Evolutionary conservation across 2,797 vertebrate species (phyloP).

Genomic region (Sebastiscus tertius): DNA sequence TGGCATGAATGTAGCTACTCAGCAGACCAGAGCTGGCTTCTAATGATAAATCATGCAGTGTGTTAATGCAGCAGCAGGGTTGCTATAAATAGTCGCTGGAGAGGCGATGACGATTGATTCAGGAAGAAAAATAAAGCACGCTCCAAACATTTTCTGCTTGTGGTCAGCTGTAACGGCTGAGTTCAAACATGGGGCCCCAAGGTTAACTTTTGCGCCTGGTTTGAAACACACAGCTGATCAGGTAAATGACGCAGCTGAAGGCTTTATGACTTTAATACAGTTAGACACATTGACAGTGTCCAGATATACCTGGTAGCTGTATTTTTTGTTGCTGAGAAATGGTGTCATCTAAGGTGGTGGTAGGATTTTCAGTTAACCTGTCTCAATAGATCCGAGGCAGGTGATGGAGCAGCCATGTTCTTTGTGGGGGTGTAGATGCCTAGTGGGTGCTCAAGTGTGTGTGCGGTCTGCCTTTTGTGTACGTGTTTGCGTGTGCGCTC

Average conservation of each 20-base stretch:
- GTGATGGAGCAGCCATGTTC: conserved; percentile 38
- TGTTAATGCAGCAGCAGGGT: conserved; percentile 70
- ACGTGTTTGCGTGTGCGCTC: conserved; percentile 53
- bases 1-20: conserved; percentile 75
- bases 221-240: conserved; percentile 36
- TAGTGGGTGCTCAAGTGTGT: conserved; percentile 45
- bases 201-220: conserved; percentile 11
- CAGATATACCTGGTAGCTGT: background rate
- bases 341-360: background rate
- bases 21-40: conserved; percentile 72
- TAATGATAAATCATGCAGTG: conserved; percentile 78
- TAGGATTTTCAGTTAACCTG: background rate
- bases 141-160: conserved; percentile 48
- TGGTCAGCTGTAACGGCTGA: conserved; percentile 46
- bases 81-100: conserved; percentile 74
- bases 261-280: background rate
- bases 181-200: conserved; percentile 10
- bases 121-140: conserved; percentile 31
- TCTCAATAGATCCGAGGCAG: conserved; percentile 7
- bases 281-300: background rate
- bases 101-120: conserved; percentile 61
- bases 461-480: conserved; percentile 61
- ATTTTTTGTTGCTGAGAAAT: background rate
- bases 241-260: background rate
- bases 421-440: conserved; percentile 43